Base-by-base conservation (phyloP, 2,888 invertebrate species). In the Drosophila pseudotakahashii region DNA sequence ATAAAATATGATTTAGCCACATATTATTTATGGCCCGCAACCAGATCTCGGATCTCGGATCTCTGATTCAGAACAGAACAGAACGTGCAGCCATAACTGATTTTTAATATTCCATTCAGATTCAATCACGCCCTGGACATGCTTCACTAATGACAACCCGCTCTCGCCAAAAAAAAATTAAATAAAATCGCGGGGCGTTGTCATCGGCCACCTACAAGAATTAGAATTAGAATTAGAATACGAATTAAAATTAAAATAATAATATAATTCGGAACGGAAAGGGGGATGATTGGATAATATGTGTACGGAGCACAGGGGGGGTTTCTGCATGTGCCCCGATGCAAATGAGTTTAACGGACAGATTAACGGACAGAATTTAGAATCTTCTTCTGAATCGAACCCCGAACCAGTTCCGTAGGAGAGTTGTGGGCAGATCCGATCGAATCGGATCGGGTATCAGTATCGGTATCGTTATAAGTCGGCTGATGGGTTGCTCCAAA, bases 41-140 rank as follows among this genome's bases (percentile, higher is more conserved):
- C 68, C 72, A 75, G 78, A 64, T 80, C 6, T 26, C 26, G 7
- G 26, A 26, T 16, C 41, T 6, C 26, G 6, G 26, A 26, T 26
- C 50, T 48, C 53, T 61, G 52, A 62, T 62, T 62, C 62, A 62
- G 51, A 26, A 26, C 26, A 26, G 26, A 26, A 26, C 26, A 26
- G 26, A 64, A 68, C 69, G 68, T 76, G 64, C 76, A 76, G 55
- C 62, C 67, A 81, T 83, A 66, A 81, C 83, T 78, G 81, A 79
- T 75, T 76, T 74, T 73, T 81, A 70, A 70, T 83, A 81, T 74
- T 63, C 76, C 72, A 81, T 81, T 81, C 78, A 79, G 81, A 83
- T 83, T 81, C 79, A 81, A 80, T 64, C 76, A 53, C 58, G 64
- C 47, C 53, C 53, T 45, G 53, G 39, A 67, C 51, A 68, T 74